A percentile compares a stretch with the other conserved stretches of the same genome.
These are phyloP conservation scores for Melanchra persicariae DNA, from an alignment of 2,888 invertebrate genomes.

Conservation along the genomic window DNA sequence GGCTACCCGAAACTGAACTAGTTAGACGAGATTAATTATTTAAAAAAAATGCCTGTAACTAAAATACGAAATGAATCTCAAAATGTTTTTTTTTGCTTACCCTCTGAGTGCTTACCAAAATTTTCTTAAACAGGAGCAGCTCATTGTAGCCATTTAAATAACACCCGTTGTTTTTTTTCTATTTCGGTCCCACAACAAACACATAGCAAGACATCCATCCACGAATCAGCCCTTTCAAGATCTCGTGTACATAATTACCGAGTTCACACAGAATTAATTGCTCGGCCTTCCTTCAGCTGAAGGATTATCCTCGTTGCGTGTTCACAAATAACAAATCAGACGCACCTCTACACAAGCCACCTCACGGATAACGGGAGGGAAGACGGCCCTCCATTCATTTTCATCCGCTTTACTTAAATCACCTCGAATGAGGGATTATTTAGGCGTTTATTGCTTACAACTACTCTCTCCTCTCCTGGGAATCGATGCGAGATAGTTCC, in stretches of 20 bases:
- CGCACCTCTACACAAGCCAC: conserved; percentile 68
- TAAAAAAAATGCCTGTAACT: no score
- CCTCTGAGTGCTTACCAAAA: no score
- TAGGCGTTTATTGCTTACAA: conserved; percentile 69
- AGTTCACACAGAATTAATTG: conserved; percentile 68
- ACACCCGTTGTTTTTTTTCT: neutral
- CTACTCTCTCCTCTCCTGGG: conserved; percentile 53
- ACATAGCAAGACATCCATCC: conserved; percentile 24
- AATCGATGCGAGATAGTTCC: conserved; percentile 60
- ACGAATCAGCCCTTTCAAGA: conserved; percentile 1
- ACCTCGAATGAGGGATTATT: conserved; percentile 74
- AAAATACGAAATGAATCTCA: no score
- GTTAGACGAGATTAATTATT: no score
- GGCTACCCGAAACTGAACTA: no score
- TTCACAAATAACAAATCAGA: conserved; percentile 75
- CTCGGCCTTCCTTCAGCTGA: conserved; percentile 61
- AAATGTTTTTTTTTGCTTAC: no score
- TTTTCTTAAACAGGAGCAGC: no score
- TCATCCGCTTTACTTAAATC: conserved; percentile 78
- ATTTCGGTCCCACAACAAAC: conserved; percentile 13
- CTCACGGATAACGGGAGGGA: conserved; percentile 61
- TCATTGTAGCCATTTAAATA: no score
- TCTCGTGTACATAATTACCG: conserved; percentile 43
- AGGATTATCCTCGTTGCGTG: conserved; percentile 75
- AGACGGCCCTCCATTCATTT: conserved; percentile 77